Evolutionary conservation across 2,888 invertebrate species (phyloP), one percentile per base, ranked within the genome.

Genomic region (Cacoxenus indagator): DNA sequence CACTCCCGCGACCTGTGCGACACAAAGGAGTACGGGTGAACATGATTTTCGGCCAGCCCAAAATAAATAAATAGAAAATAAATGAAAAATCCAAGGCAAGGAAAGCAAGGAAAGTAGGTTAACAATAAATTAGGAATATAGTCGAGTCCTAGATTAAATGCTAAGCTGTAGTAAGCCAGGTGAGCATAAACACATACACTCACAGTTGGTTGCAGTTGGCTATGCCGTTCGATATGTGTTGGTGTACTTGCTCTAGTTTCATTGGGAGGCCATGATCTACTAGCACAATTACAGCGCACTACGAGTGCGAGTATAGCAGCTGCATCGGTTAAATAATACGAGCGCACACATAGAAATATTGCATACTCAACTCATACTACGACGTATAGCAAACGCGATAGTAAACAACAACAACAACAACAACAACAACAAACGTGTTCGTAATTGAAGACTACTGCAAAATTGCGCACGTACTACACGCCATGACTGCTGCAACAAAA

Each of bases 241-340:
- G 31, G 55, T 29, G 54, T 66, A 27, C 27, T 45, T 81, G 82
- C 72, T 78, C 83, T 71, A 83, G 77, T 76, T 82, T 75, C 67
- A 19, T 59, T 68, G 75, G 68, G 75, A 77, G 83, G 82, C 83
- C 80, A 75, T 83, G 83, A 81, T 80, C 80, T 80, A 80, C 83
- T 83, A 77, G 76, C 82, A 81, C 76, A 73, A 65, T 29, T 75
- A 73, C 76, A 73, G 45, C 64, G n/a, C n/a, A n/a, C 45, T 43
- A 43, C 45, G n/a, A n/a, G n/a, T n/a, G n/a, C n/a, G 64, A 67
- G 64, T 62, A 43, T 46, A 45, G 67, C 62, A 62, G 59, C 61
- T 65, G 67, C 37, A 37, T 4, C 9, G 19, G 19, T 22, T 22
- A 3, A 51, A n/a, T n/a, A n/a, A n/a, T n/a, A n/a, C n/a, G n/a